Evolutionary conservation across 1,140 invertebrate genomes (phyloP).

Genomic region (Aphelenchoides avenae): DNA sequence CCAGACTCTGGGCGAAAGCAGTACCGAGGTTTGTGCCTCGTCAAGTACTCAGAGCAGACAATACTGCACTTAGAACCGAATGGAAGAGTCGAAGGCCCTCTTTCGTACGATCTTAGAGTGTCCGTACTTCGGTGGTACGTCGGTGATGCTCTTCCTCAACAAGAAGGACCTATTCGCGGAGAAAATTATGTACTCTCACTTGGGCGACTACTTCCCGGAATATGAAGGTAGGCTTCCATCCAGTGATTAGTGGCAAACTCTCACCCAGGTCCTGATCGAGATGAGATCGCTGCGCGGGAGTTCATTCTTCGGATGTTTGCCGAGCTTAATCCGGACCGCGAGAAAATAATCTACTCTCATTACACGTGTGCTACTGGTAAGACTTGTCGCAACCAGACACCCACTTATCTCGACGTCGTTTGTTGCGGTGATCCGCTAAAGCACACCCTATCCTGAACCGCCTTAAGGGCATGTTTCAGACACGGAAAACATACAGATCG

Average conservation of each 20-base stretch:
- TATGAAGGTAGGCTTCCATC: slow-evolving; percentile 78
- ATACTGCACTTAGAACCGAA: slow-evolving; percentile 98
- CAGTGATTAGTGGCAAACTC: slow-evolving; percentile 10
- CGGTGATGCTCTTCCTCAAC: too few species aligned
- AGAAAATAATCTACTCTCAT: slow-evolving; percentile 99
- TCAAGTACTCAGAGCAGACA: slow-evolving; percentile 62
- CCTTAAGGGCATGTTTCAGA: slow-evolving; percentile 1
- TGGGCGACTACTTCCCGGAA: slow-evolving; percentile 99
- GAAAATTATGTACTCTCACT: slow-evolving; percentile 99
- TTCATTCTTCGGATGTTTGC: slow-evolving; percentile 99
- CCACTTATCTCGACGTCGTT: background rate
- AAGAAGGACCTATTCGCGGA: slow-evolving; percentile 98
- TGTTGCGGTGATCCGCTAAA: background rate
- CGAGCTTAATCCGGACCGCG: slow-evolving; percentile 97
- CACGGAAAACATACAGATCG: slow-evolving; percentile 2
- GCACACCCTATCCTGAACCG: background rate
- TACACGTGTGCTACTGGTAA: slow-evolving; percentile 99
- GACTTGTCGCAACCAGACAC: background rate
- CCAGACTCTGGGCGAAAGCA: slow-evolving; percentile 18
- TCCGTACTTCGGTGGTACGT: slow-evolving; percentile 99
- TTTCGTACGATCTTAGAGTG: slow-evolving; percentile 99
- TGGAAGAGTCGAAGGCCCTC: slow-evolving; percentile 99
- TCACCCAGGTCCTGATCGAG: slow-evolving; percentile 83
- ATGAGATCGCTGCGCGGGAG: slow-evolving; percentile 94
- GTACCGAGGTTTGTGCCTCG: slow-evolving; percentile 9